Base-by-base conservation (phyloP, 23 tunicate species). In the Styela clava region DNA sequence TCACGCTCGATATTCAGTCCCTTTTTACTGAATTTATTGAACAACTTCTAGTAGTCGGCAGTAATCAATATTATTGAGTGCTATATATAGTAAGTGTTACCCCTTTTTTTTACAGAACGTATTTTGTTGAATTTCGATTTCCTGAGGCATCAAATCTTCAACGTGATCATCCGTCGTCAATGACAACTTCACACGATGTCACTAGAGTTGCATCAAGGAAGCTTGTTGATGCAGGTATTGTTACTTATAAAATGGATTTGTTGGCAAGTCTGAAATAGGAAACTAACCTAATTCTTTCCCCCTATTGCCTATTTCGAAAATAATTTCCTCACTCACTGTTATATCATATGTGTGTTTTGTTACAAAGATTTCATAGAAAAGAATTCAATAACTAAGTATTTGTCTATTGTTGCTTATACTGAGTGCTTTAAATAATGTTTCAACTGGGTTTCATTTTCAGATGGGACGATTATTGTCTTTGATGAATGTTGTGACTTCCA, bases 61-160 rank as follows among this genome's bases (percentile, higher is more conserved):
- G n/a, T n/a, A n/a, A n/a, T n/a, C n/a, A n/a, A n/a, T n/a, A n/a
- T n/a, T n/a, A n/a, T n/a, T n/a, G n/a, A n/a, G n/a, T n/a, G n/a
- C n/a, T n/a, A n/a, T n/a, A n/a, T n/a, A n/a, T n/a, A n/a, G n/a
- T n/a, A n/a, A n/a, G n/a, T n/a, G n/a, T n/a, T n/a, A n/a, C n/a
- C n/a, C n/a, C n/a, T n/a, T 86, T 52, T 22, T 77, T 35, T 21
- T 67, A 20, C 85, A 87, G 91, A 24, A 83, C 97, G 1, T 92
- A 33, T 78, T 92, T 86, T 63, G 91, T 92, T 25, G 97, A 92
- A 34, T 92, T 84, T 73, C 90, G 83, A 36, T 85, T 92, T 52
- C 97, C 97, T 2, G 79, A 31, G 33, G 22, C 72, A 18, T 21
- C 35, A 12, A 35, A 82, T 19, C 35, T 61, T n/a, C 25, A 52